Evolutionary conservation across 2,888 invertebrate genomes (phyloP), one percentile per base, ranked within the genome.

Genomic region (Tinea trinotella): DNA sequence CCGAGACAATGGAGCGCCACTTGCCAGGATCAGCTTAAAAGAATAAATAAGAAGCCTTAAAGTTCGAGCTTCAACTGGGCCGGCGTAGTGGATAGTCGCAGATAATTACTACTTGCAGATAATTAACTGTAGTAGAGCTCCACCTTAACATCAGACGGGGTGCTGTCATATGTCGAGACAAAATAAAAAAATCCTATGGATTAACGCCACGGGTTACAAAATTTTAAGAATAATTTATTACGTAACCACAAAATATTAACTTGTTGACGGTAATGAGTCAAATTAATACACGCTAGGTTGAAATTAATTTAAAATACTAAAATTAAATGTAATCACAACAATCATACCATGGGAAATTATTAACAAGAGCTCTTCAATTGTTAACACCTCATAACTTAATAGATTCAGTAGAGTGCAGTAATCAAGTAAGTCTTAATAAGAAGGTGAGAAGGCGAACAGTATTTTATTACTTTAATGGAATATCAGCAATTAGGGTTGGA

Each of bases 391-490:
- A 70, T 71, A 76, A 73, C 76, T 73, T 74, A 75, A 77, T 76
- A 80, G 74, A 76, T 75, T 73, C 73, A 71, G 70, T 70, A 66
- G 70, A 77, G 77, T 78, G 76, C 68, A 68, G 75, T 78, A 79
- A 81, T 79, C 76, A 76, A 72, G 69, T 70, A 59, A 59, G 59
- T 65, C 69, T 81, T n/a, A 80, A 83, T 80, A 73, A 70, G 74
- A 69, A 81, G 81, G 80, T 71, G 81, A 76, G 79, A 80, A 77
- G 71, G 72, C 71, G 68, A 68, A 70, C 67, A 72, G 71, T 81
- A 79, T 80, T n/a, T 78, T 82, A 83, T 80, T 79, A 81, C 74
- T 77, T 76, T 81, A 81, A 83, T 81, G 82, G 82, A 83, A 81
- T 83, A 82, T 84, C 77, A 81, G 78, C 81, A 83, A 84, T 83